Evolutionary conservation across 2,113 vertebrate species (phyloP), one percentile per base, ranked within the genome.

Genomic region (Cheilinus undulatus): DNA sequence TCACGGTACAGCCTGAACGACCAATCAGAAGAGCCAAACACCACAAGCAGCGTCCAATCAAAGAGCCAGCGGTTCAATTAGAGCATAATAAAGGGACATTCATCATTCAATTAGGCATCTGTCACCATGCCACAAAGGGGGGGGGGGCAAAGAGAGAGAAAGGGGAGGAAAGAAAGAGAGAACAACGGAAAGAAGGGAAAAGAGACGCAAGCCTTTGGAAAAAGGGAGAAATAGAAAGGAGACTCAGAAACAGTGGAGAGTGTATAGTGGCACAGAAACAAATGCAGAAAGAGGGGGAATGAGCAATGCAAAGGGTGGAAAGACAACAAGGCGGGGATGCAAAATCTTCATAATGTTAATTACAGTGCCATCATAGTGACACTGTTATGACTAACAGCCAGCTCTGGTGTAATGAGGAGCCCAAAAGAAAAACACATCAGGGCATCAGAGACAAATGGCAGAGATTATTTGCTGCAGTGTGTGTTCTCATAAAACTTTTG

Each of bases 51-150:
- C 93, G 90, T 92, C 97, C 96, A 98, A 97, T 97, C 95, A 91
- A 86, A 93, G 93, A 88, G 91, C 93, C 92, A 88, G 94, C 93
- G 93, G 94, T 96, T 97, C 95, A 97, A 98, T 99, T 96, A 98
- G 94, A 93, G 93, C 91, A 92, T 95, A 97, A 97, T 98, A 96
- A 97, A 97, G 94, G 96, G 92, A 97, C 97, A 99, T 99, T 97
- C 96, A 97, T 99, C 98, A 99, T 99, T 98, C 96, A 99, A 98
- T 99, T 99, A 99, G 94, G 96, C 96, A 96, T 95, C 96, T 99
- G 97, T 97, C 97, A 97, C 84, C 86, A 83, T 91, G 93, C 93
- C 94, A 96, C 94, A 96, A 95, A 96, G 93, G 94, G 90, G 38
- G 69, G 43, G 91, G 94, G 54, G 93, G 94, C 14, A 27, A 91